Evolutionary conservation across 2,113 vertebrate species (phyloP), one percentile per base, ranked within the genome.

Genomic region (Gopherus evgoodei): DNA sequence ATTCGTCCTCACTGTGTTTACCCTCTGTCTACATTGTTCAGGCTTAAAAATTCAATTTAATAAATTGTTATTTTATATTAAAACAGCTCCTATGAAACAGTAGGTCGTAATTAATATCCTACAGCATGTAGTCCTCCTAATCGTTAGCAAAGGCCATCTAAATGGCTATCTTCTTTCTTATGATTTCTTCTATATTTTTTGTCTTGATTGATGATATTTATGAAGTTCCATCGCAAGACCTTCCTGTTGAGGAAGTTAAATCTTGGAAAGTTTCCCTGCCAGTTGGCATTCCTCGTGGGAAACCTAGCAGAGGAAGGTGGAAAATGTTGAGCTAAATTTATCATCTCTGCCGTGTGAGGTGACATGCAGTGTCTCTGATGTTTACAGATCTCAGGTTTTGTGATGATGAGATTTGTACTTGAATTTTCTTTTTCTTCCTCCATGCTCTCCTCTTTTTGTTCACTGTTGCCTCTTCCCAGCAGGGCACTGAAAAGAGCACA

Each of bases 171-270:
- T 88, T 94, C 38, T 90, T 87, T 80, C 7, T 21, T 24, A 2
- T 52, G 76, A 62, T 31, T 75, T 42, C 6, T 31, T 14, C 44
- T 87, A 84, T 31, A 21, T 25, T 87, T 59, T n/a, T 54, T 81
- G 92, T 59, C 81, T 93, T 96, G 95, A 86, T 96, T 93, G 93
- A 90, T 82, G 10, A 42, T 95, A 90, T 96, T 98, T 96, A 78
- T 91, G 80, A 93, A 96, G 57, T 92, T 93, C 93, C 69, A 83
- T 95, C 93, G 47, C 62, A 94, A 92, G 90, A 87, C 88, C 86
- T 98, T 97, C 97, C 97, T 97, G 97, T 92, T 86, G 95, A 96
- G 97, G 97, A 97, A 98, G 85, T 96, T 92, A 90, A 90, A 90
- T 62, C 88, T 95, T 96, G 96, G 96, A 98, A 97, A 93, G n/a